Base-by-base conservation (phyloP, 1,140 invertebrate species). In the Arctopsyche grandis region DNA sequence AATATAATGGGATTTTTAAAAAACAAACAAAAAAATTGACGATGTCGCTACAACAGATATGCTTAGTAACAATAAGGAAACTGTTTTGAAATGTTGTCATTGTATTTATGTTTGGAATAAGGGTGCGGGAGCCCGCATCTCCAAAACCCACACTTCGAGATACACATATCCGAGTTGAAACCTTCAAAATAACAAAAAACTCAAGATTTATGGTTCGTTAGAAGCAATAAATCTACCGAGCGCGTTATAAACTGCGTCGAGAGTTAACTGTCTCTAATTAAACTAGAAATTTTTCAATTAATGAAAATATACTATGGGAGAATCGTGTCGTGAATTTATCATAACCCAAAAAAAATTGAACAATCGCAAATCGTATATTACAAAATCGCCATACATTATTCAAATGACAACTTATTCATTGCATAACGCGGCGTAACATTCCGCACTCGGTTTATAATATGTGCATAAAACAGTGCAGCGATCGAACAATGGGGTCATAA, bases 61-160 rank as follows among this genome's bases (percentile, higher is more conserved):
- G 21, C 9, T 22, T n/a, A 24, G 7, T 66, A 10, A 7, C 21
- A 60, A 9, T 21, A 26, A 21, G 21, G 26, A 66, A 66, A 10
- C 24, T 66, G 24, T 66, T 66, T 66, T 66, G 63, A 66, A 66
- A 22, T 26, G 63, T 66, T 29, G 10, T 22, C 29, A 66, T 66
- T 66, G 63, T 24, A n/a, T n/a, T n/a, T n/a, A 66, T 29, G 24
- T 52, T 52, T 46, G 12, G 16, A 52, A 52, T 16, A 26, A 38
- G 44, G 16, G 69, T 71, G 69, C 69, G 69, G 69, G 69, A 71
- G 69, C 69, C 69, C 69, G 69, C 69, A 71, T 71, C 10, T 66
- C 22, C 24, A 29, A 22, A 12, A 26, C 21, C 19, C n/a, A 26
- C 24, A 26, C 63, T 26, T 9, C 10, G 48, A 14, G 48, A 16